Evolutionary conservation across 2,888 invertebrate species (phyloP).

Genomic region (Eubasilissa splendida): DNA sequence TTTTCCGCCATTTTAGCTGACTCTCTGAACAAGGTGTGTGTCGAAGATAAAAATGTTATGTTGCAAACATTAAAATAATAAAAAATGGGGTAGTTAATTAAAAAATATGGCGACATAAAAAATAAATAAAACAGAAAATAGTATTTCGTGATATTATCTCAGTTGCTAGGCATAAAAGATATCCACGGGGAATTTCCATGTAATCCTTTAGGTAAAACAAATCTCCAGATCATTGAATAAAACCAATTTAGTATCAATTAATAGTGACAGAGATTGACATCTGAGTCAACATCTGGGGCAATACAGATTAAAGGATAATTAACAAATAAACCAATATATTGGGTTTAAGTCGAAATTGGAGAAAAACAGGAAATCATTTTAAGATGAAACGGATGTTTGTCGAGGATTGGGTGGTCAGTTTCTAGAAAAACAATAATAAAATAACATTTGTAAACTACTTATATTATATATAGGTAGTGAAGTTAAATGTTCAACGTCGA

Average conservation of each 20-base stretch:
- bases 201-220: not conserved
- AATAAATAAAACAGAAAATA: too few species aligned
- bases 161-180: too few species aligned
- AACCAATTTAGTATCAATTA: conserved; percentile 2
- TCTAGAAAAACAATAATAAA: too few species aligned
- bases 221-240: not conserved
- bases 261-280: not conserved
- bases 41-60: not conserved
- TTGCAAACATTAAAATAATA: too few species aligned
- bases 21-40: not conserved
- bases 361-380: not conserved
- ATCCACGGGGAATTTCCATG: too few species aligned
- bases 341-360: conserved; percentile 12
- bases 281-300: not conserved
- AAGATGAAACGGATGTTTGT: not conserved
- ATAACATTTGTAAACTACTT: too few species aligned
- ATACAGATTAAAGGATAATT: conserved; percentile 16
- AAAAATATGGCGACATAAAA: too few species aligned
- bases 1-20: too few species aligned
- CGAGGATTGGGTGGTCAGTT: not conserved
- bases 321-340: conserved; percentile 9
- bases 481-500: too few species aligned
- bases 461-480: too few species aligned
- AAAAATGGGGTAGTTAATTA: too few species aligned
- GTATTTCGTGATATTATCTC: too few species aligned